phyloP scores from a whole-genome alignment of 2,113 vertebrate genomes.

The Aldabrachelys gigantea region DNA sequence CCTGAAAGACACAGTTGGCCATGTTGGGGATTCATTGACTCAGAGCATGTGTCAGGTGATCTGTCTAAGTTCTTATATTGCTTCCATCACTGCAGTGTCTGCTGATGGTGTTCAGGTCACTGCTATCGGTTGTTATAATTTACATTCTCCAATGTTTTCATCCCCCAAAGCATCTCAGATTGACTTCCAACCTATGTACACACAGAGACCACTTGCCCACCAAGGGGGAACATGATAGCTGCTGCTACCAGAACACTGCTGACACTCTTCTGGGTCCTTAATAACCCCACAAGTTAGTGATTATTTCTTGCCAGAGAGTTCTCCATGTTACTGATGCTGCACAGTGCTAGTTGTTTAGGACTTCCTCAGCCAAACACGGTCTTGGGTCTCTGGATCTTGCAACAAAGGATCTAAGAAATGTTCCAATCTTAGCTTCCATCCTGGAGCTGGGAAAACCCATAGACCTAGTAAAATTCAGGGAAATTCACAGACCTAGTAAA shows the following conservation, averaged over 20 bases:
- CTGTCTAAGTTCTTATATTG: rapidly evolving
- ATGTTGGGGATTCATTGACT: not conserved
- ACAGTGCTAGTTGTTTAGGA: not conserved
- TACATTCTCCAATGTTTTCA: not conserved
- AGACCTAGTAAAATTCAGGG: not conserved
- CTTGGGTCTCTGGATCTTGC: not conserved
- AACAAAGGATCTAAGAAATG: not conserved
- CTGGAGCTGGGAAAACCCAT: not conserved
- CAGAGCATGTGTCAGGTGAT: rapidly evolving
- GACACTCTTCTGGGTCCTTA: not conserved
- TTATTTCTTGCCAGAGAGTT: not conserved
- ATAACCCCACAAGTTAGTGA: not conserved
- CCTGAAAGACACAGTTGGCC: conserved; percentile 74
- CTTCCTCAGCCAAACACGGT: not conserved
- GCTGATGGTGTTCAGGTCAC: rapidly evolving
- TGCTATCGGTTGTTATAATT: not conserved
- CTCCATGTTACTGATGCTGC: not conserved
- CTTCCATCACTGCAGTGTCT: not conserved
- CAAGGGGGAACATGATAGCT: rapidly evolving
- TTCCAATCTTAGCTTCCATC: not conserved
- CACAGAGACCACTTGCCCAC: rapidly evolving
- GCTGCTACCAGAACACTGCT: not conserved
- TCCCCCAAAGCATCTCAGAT: not conserved
- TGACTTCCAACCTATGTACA: not conserved
- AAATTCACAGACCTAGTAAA: not conserved